Base-by-base conservation (phyloP, 2,888 invertebrate species). In the Matsumyia berberina region DNA sequence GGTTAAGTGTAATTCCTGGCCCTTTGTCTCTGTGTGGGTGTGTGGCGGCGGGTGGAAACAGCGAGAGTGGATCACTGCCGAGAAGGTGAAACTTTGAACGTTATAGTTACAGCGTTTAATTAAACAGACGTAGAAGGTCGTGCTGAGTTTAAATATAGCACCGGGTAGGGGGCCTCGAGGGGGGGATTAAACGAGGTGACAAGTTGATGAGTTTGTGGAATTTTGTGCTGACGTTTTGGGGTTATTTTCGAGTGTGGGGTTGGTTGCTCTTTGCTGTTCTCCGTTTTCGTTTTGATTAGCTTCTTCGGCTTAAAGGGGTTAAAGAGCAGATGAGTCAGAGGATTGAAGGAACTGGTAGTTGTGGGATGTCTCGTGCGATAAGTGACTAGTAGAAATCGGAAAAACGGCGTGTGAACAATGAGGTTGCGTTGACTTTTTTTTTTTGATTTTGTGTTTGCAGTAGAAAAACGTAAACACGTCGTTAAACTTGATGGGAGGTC, bases 71-170 rank as follows among this genome's bases (percentile, higher is more conserved):
- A 60, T 57, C 55, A 37, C 55, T 66, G 35, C 53, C 49, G 42
- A 57, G 49, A 70, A 58, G 73, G 74, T 80, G 39, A 66, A 80
- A 80, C 80, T 76, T 80, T 85, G 58, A 85, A 80, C 80, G 67
- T 51, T 78, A 58, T 53, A 73, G 80, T 76, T 80, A 85, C 80
- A 85, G 53, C 74, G 80, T 85, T 85, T 85, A 85, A 85, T 85
- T 85, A 85, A 85, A 85, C 85, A 74, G 79, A 79, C 70, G 66
- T 51, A 69, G 70, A 70, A 85, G 85, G 79, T 76, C 80, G 79
- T 80, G 64, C 66, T 57, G 79, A 62, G 79, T 83, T 79, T 79
- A 74, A 83, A 73, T 79, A 79, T 83, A 73, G 79, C 39, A 66
- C 39, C 17, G 58, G 51, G 24, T 24, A 24, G 24, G 24, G 4